A percentile compares a stretch with the other conserved stretches of the same genome.
Evolutionary conservation across 2,113 vertebrate species (phyloP).

Genomic region (Nycticebus coucang): DNA sequence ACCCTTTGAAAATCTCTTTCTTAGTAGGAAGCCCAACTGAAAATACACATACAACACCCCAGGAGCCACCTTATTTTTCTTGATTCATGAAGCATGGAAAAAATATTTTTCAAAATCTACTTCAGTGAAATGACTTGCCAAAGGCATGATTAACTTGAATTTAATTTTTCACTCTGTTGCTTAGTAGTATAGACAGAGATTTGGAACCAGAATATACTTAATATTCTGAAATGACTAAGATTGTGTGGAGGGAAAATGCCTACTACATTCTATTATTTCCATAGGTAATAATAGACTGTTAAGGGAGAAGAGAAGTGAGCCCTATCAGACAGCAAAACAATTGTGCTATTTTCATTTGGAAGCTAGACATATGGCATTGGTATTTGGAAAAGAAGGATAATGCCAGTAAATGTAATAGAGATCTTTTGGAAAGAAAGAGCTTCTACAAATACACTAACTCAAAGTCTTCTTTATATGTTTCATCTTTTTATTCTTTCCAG

Average conservation of each 20-base stretch:
- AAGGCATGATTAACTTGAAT: neutral
- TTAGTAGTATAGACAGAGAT: neutral
- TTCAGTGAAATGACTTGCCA: neutral
- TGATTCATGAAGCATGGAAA: neutral
- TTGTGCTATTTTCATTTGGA: neutral
- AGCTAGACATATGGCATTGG: neutral
- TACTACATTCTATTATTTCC: neutral
- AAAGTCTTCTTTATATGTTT: neutral
- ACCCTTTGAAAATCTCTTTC: neutral
- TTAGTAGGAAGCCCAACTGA: neutral
- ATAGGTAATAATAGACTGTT: neutral
- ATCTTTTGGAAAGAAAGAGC: neutral
- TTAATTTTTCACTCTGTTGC: neutral
- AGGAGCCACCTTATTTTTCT: neutral
- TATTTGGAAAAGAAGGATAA: neutral
- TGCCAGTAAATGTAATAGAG: neutral
- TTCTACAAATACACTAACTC: neutral
- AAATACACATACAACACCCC: neutral
- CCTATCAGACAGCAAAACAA: neutral
- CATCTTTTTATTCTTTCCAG: neutral
- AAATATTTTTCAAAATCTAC: conserved; percentile 26
- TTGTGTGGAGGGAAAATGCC: neutral
- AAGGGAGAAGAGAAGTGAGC: neutral
- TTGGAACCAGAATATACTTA: neutral
- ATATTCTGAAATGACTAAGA: neutral